Base-by-base conservation (phyloP, 2,888 invertebrate species). In the Ethmia dodecea region DNA sequence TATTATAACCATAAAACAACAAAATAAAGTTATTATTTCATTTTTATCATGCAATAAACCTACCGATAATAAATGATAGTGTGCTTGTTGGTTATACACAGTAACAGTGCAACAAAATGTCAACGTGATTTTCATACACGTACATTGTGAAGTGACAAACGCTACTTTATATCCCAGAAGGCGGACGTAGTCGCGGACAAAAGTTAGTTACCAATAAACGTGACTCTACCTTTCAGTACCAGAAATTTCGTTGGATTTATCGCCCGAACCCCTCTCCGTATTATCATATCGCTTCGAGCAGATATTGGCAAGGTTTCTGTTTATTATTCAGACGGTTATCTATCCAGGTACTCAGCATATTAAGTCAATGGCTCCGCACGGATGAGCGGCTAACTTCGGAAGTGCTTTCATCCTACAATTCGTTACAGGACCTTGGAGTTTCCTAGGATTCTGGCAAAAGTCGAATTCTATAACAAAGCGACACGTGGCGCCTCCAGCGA, bases 391-490 rank as follows among this genome's bases (percentile, higher is more conserved):
- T n/a, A n/a, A n/a, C n/a, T n/a, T n/a, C n/a, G n/a, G n/a, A n/a
- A n/a, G n/a, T n/a, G n/a, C n/a, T n/a, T n/a, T n/a, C n/a, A n/a
- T n/a, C n/a, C n/a, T n/a, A n/a, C n/a, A n/a, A n/a, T n/a, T n/a
- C n/a, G n/a, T n/a, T n/a, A n/a, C n/a, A n/a, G n/a, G n/a, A n/a
- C n/a, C n/a, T n/a, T n/a, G n/a, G n/a, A n/a, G n/a, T n/a, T n/a
- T n/a, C n/a, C n/a, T n/a, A n/a, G n/a, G n/a, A n/a, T n/a, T n/a
- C n/a, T n/a, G n/a, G n/a, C n/a, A n/a, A n/a, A n/a, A n/a, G 33
- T 47, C 30, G 44, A 56, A 52, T 54, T 36, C 35, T 51, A 50
- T 49, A 57, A 62, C 63, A 68, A 66, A 59, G 62, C 46, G 25
- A 25, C 32, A 40, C 45, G 62, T 45, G 25, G 24, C 32, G 39